These are phyloP conservation scores for Tricholauxania praeusta DNA, from an alignment of 2,888 invertebrate species.

Conservation along the genomic window DNA sequence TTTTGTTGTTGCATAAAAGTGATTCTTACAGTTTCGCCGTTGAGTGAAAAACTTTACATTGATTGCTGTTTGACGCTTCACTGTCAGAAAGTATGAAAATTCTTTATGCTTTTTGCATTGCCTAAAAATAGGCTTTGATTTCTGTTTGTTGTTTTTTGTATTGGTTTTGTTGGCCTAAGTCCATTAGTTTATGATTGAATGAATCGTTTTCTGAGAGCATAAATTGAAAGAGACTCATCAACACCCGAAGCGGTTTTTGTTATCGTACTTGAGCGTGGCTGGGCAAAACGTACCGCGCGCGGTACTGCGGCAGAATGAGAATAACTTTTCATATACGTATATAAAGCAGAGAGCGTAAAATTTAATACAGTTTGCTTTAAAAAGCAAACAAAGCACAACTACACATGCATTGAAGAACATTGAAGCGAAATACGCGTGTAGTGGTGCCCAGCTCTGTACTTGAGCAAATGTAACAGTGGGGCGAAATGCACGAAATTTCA, in stretches of 20 bases:
- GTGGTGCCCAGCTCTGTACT: too few relatives aligned
- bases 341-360: too few relatives aligned
- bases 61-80: slow-evolving; percentile 29
- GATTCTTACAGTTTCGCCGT: slow-evolving; percentile 14
- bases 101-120: slow-evolving; percentile 45
- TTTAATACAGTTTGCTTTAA: too few relatives aligned
- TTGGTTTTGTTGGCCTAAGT: slow-evolving; percentile 6
- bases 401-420: too few relatives aligned
- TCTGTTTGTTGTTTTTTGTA: slow-evolving; percentile 37
- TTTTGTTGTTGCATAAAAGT: slow-evolving; percentile 21
- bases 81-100: not conserved
- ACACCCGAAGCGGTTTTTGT: slow-evolving; percentile 7
- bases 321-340: too few relatives aligned
- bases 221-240: slow-evolving; percentile 21
- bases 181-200: slow-evolving; percentile 34
- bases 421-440: too few relatives aligned
- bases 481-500: not conserved
- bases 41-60: slow-evolving; percentile 23
- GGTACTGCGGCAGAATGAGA: too few relatives aligned
- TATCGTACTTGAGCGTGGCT: not conserved
- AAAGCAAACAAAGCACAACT: too few relatives aligned
- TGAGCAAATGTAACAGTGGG: not conserved
- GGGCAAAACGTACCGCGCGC: too few relatives aligned
- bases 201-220: slow-evolving; percentile 13
- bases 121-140: slow-evolving; percentile 59